These are phyloP conservation scores for Belonocnema kinseyi DNA, from an alignment of 1,140 invertebrate genomes.

Conservation along the genomic window DNA sequence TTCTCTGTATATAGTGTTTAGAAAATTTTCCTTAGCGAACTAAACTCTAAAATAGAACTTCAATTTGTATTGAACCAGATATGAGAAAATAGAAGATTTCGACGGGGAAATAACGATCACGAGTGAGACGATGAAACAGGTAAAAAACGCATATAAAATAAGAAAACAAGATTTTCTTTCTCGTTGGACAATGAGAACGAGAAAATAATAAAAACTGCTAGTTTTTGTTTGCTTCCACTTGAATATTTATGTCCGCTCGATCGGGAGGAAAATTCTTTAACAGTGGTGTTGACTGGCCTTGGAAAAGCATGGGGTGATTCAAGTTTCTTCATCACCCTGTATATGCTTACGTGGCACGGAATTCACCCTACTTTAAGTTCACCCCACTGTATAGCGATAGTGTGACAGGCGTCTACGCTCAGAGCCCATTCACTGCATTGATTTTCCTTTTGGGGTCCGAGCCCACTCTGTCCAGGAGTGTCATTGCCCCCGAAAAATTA, in stretches of 20 bases:
- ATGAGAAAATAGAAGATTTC: background rate
- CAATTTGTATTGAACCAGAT: background rate
- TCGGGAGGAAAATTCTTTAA: slow-evolving; percentile 24
- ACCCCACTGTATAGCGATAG: slow-evolving; percentile 59
- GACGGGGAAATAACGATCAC: slow-evolving; percentile 10
- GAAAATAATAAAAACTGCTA: slow-evolving; percentile 33
- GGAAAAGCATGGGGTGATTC: slow-evolving; percentile 42
- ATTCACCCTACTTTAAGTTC: slow-evolving; percentile 63
- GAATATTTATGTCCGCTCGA: slow-evolving; percentile 20
- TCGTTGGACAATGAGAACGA: slow-evolving; percentile 22
- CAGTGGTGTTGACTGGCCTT: slow-evolving; percentile 1
- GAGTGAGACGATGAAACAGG: background rate
- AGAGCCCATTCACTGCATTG: slow-evolving; percentile 67
- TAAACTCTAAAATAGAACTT: background rate
- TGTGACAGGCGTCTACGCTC: slow-evolving; percentile 61
- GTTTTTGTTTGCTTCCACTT: slow-evolving; percentile 16
- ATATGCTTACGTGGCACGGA: slow-evolving; percentile 66
- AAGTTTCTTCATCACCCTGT: slow-evolving; percentile 59
- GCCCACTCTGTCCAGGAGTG: slow-evolving; percentile 53
- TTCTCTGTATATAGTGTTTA: background rate
- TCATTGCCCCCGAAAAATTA: slow-evolving; percentile 64
- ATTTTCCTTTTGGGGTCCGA: slow-evolving; percentile 67
- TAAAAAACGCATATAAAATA: background rate
- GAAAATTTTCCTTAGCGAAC: background rate
- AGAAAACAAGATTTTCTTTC: slow-evolving; percentile 1